phyloP scores from a whole-genome alignment of 1,140 invertebrate genomes.

The Argopecten irradians region DNA sequence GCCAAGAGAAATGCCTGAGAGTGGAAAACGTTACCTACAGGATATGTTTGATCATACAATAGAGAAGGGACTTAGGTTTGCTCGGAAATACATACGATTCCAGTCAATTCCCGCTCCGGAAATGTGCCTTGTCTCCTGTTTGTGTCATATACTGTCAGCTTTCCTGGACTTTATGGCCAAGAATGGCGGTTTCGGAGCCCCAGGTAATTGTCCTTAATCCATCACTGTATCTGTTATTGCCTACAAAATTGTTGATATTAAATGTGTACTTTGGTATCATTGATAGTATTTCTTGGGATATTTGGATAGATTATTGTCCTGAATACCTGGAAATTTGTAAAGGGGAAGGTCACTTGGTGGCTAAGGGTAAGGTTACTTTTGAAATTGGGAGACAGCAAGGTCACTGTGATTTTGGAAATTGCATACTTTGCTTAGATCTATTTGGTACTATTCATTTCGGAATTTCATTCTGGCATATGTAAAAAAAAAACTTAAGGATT shows the following conservation, averaged over 20 bases:
- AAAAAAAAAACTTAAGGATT: too few relatives aligned
- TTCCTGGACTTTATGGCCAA: conserved; percentile 73
- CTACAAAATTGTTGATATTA: not conserved
- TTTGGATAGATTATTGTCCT: too few relatives aligned
- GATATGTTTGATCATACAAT: conserved; percentile 82
- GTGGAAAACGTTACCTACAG: conserved; percentile 78
- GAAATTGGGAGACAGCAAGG: too few relatives aligned
- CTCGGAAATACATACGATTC: conserved; percentile 61
- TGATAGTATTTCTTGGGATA: too few relatives aligned
- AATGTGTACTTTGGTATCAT: too few relatives aligned
- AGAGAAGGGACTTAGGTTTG: conserved; percentile 80
- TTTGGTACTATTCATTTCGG: too few relatives aligned
- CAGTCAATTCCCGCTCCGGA: conserved; percentile 68
- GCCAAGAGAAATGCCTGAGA: conserved; percentile 72
- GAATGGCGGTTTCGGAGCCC: conserved; percentile 73
- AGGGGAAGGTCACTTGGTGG: too few relatives aligned
- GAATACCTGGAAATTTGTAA: too few relatives aligned
- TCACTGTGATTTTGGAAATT: too few relatives aligned
- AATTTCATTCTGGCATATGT: too few relatives aligned
- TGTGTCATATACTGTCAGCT: conserved; percentile 73
- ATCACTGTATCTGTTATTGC: not conserved
- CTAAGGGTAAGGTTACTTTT: too few relatives aligned
- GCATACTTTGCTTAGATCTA: too few relatives aligned
- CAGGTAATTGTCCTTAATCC: conserved; percentile 57
- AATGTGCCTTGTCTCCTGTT: conserved; percentile 66